Conservation (phyloP, 2,888 invertebrate species). For the Orthosia cruda region DNA sequence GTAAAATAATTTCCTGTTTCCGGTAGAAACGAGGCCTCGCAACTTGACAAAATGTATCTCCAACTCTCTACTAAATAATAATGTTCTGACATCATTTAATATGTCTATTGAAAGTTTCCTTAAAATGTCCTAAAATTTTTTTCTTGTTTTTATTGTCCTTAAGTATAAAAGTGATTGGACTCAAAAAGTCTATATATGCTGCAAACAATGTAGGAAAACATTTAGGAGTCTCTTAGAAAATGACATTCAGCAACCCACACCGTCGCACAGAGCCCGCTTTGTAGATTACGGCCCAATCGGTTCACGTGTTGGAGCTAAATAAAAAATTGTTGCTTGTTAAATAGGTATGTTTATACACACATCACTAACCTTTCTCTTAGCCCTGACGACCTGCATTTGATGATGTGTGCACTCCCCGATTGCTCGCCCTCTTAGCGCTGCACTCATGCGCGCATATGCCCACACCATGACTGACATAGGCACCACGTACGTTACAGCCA, state of each 20-base stretch:
- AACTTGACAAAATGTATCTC: not conserved
- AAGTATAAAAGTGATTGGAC: too few relatives aligned
- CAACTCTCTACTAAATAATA: not conserved
- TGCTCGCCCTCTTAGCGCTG: conserved; percentile 95
- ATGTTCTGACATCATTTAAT: not conserved
- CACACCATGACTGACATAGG: conserved; percentile 96
- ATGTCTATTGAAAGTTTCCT: not conserved
- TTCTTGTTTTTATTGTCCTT: too few relatives aligned
- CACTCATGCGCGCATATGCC: conserved; percentile 96
- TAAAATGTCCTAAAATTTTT: too few relatives aligned
- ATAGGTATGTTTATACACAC: not conserved
- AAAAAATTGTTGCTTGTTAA: too few relatives aligned
- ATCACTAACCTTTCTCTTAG: conserved; percentile 94
- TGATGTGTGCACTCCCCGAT: conserved; percentile 97
- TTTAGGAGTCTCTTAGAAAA: too few relatives aligned
- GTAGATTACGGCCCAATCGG: too few relatives aligned
- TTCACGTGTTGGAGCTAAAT: too few relatives aligned
- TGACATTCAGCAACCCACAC: too few relatives aligned
- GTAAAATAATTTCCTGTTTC: not conserved
- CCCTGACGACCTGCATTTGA: conserved; percentile 96
- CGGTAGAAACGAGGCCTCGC: not conserved
- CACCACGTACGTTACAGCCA: conserved; percentile 95
- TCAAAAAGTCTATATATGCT: too few relatives aligned
- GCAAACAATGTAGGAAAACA: too few relatives aligned
- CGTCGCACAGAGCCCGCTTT: too few relatives aligned